Evolutionary conservation across 2,797 vertebrate species (phyloP).

Genomic region (Denticeps clupeoides): DNA sequence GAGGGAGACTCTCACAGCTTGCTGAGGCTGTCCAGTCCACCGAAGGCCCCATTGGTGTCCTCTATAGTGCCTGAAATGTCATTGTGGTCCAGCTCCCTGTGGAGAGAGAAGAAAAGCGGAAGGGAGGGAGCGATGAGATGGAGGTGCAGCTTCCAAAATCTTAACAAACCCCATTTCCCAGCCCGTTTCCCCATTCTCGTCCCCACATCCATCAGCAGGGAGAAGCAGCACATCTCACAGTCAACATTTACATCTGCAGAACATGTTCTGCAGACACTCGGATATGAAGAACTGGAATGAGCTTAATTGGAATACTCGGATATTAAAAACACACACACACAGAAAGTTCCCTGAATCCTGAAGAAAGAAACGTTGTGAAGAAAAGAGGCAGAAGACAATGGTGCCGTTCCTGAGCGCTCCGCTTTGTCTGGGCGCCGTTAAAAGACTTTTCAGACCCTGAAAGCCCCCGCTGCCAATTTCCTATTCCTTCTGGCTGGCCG

Average conservation of each 20-base stretch:
- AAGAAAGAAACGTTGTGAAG: conserved; percentile 23
- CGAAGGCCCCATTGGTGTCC: conserved; percentile 89
- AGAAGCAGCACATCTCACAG: too few species aligned
- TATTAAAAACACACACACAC: too few species aligned
- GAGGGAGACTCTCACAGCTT: conserved; percentile 80
- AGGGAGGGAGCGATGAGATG: not conserved
- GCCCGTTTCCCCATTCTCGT: too few species aligned
- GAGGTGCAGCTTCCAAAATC: conserved; percentile 12
- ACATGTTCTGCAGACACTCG: too few species aligned
- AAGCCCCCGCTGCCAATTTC: conserved; percentile 74
- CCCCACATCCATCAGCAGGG: too few species aligned
- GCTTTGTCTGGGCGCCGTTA: conserved; percentile 29
- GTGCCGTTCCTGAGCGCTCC: conserved; percentile 7
- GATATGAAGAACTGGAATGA: too few species aligned
- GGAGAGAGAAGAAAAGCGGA: conserved; percentile 43
- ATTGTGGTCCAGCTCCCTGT: conserved; percentile 94
- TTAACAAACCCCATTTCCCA: too few species aligned
- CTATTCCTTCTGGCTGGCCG: conserved; percentile 83
- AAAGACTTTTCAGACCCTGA: conserved; percentile 40
- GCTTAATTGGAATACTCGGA: too few species aligned
- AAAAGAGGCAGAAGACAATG: conserved; percentile 18
- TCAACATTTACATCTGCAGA: too few species aligned
- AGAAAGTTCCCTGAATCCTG: conserved; percentile 6
- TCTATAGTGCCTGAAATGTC: conserved; percentile 96
- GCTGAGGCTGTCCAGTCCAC: conserved; percentile 81